Evolutionary conservation across 64 coral and sea anemone genomes (phyloP).

Genomic region (Astreopora myriophthalma): DNA sequence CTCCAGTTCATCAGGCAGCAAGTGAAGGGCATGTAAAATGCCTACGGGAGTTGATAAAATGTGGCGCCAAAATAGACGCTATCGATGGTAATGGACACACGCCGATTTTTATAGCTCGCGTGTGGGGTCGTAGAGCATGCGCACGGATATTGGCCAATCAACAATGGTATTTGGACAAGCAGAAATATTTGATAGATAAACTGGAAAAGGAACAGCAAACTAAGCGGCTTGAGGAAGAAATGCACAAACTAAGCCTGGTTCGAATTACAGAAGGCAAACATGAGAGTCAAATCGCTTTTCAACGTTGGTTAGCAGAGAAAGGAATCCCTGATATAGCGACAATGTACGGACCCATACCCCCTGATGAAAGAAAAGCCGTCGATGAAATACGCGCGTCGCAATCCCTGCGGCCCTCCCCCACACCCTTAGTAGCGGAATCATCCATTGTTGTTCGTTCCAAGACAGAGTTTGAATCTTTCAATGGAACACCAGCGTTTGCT

Average conservation of each 20-base stretch:
- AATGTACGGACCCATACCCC: constrained; percentile 79
- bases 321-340: constrained; percentile 70
- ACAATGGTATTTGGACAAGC: constrained; percentile 95
- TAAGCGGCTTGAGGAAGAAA: constrained; percentile 63
- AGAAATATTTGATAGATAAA: constrained; percentile 71
- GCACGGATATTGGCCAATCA: constrained; percentile 77
- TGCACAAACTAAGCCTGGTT: constrained; percentile 56
- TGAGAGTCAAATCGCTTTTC: constrained; percentile 74
- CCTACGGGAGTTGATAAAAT: constrained; percentile 74
- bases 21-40: constrained; percentile 92
- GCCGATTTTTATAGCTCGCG: constrained; percentile 86
- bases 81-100: constrained; percentile 75
- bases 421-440: constrained; percentile 6
- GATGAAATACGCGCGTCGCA: constrained; percentile 36
- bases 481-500: neutral
- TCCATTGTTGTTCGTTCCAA: constrained; percentile 62
- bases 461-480: constrained; percentile 38
- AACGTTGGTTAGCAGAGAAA: constrained; percentile 70
- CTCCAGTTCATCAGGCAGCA: constrained; percentile 91
- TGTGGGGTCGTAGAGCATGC: constrained; percentile 90
- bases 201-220: constrained; percentile 72
- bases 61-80: constrained; percentile 70
- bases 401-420: constrained; percentile 16
- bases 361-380: constrained; percentile 56
- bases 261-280: constrained; percentile 74